Base-by-base conservation (phyloP, 2,797 vertebrate genomes). In the Orestias chungarensis region DNA sequence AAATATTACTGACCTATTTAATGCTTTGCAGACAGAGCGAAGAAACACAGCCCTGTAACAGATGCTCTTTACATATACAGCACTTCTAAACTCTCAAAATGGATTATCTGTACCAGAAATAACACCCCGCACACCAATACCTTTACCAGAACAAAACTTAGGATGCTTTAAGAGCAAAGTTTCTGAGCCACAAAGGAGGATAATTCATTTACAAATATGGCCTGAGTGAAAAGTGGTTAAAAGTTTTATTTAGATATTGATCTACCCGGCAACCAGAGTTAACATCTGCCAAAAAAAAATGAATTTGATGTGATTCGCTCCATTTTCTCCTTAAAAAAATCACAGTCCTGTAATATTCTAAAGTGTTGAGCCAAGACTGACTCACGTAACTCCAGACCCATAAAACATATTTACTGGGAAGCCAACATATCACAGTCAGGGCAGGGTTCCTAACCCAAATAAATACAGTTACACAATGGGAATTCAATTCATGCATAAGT, bases 1-100 rank as follows among this genome's bases (percentile, higher is more conserved):
- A 82, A 83, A 90, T 90, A 87, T 91, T 87, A 87, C 88, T 85
- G 85, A 92, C 88, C 87, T 91, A 91, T 90, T 93, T 93, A 90
- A 92, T 84, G 73, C 76, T 82, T 88, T 87, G 84, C 88, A 86
- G 89, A 88, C 89, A 83, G 86, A 81, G 83, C 79, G 80, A 84
- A 86, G 87, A 88, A 88, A 85, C 87, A 78, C 70, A 83, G 81
- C 82, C 85, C 88, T 88, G 90, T 82, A 82, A 81, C 80, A 90
- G 88, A 90, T 88, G 80, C 79, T 85, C 89, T 85, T 76, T 86
- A 85, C 84, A 86, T 87, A 80, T 55, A 87, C 81, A 43, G 76
- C 80, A 82, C 86, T 92, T 90, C 86, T 87, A 91, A 80, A 86
- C 68, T 61, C 84, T 84, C 77, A 83, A 84, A 92, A 87, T 74